Evolutionary conservation across 2,888 invertebrate species (phyloP).

Genomic region (Copidosoma aretas): DNA sequence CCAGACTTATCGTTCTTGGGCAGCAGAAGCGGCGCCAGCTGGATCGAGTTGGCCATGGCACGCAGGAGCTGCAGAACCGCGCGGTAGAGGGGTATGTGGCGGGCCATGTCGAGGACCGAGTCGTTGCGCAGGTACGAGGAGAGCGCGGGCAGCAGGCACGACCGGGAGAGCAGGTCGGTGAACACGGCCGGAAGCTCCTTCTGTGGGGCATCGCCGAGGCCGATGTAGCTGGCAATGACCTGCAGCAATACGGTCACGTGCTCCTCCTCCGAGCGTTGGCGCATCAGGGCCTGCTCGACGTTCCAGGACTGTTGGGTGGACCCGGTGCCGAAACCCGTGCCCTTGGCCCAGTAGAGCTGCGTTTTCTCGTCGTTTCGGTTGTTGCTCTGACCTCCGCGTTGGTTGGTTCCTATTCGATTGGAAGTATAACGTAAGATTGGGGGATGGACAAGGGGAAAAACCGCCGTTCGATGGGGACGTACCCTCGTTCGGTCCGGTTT

Average conservation of each 20-base stretch:
- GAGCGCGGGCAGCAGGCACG: constrained; percentile 85
- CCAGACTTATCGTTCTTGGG: constrained; percentile 64
- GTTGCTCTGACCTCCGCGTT: constrained; percentile 51
- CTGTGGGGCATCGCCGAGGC: constrained; percentile 69
- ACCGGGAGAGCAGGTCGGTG: constrained; percentile 78
- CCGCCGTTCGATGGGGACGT: neutral
- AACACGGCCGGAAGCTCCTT: constrained; percentile 74
- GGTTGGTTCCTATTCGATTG: constrained; percentile 56
- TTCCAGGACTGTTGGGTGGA: constrained; percentile 96
- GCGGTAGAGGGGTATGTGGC: constrained; percentile 91
- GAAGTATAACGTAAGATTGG: too few species aligned
- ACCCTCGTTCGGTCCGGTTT: constrained; percentile 67
- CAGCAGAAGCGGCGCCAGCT: constrained; percentile 71
- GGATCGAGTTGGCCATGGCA: constrained; percentile 72
- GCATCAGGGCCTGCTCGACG: constrained; percentile 89
- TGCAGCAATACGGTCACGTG: constrained; percentile 86
- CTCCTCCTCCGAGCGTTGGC: constrained; percentile 91
- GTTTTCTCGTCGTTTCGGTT: constrained; percentile 70
- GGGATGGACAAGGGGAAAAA: too few species aligned
- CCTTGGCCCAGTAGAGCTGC: constrained; percentile 93
- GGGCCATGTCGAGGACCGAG: constrained; percentile 96
- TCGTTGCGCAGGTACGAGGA: constrained; percentile 92
- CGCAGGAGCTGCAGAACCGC: constrained; percentile 83
- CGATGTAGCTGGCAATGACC: constrained; percentile 88
- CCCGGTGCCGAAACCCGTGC: constrained; percentile 95